Percentiles rank a stretch among this genome's conserved stretches.
phyloP scores from a whole-genome alignment of 2,888 invertebrate species.

The Idaea dimidiata region DNA sequence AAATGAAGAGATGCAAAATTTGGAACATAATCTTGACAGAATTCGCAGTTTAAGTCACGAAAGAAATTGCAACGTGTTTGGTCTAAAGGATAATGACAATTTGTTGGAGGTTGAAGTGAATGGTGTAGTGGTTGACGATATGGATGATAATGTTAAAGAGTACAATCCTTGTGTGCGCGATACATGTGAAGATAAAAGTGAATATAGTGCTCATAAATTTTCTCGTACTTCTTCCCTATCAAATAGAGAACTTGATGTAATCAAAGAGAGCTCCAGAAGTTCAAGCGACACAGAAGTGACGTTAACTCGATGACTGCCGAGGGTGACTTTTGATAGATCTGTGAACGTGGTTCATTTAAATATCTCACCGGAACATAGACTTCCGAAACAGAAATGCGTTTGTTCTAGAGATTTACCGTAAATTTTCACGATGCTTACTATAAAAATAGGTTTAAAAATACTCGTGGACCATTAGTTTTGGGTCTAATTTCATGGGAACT shows the following conservation, averaged over 20 bases:
- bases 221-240: constrained; percentile 73
- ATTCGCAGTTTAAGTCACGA: constrained; percentile 75
- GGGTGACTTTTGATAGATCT: constrained; percentile 69
- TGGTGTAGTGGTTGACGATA: constrained; percentile 55
- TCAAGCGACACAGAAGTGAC: constrained; percentile 79
- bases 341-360: constrained; percentile 70
- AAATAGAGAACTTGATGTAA: constrained; percentile 75
- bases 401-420: constrained; percentile 42
- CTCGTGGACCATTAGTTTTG: constrained; percentile 62
- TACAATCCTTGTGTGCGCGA: constrained; percentile 58
- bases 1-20: constrained; percentile 63
- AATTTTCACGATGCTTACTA: constrained; percentile 30
- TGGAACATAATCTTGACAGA: constrained; percentile 75
- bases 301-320: constrained; percentile 76
- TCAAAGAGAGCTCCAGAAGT: constrained; percentile 77
- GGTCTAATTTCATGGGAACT: constrained; percentile 48
- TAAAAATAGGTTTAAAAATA: constrained; percentile 47
- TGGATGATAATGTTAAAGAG: constrained; percentile 63
- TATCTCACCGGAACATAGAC: constrained; percentile 51
- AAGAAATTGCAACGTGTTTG: constrained; percentile 60
- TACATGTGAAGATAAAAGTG: constrained; percentile 67
- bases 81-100: constrained; percentile 63
- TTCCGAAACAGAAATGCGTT: constrained; percentile 48
- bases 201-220: constrained; percentile 69
- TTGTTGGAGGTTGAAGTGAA: constrained; percentile 74